Base-by-base conservation (phyloP, 2,113 vertebrate species). In the Acanthochromis polyacanthus region DNA sequence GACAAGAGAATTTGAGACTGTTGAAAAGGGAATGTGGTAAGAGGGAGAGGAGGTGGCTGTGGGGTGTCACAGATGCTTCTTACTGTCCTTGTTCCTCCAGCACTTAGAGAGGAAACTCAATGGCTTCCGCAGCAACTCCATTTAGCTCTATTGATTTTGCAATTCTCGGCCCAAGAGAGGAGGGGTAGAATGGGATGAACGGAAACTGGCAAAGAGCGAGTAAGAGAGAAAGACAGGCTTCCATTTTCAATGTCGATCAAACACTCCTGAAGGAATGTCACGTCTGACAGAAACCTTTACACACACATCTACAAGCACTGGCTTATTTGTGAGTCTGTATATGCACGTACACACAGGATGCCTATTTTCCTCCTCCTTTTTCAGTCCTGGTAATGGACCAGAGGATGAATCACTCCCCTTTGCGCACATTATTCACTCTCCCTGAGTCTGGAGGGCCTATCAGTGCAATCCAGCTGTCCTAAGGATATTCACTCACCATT, bases 121-220 rank as follows among this genome's bases (percentile, higher is more conserved):
- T 92, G 90, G 88, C 91, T 94, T 93, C 90, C 62, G 74, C 80
- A 63, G 90, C 90, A 93, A 92, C 91, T 94, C 92, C 93, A 94
- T 94, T 95, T 94, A 95, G 91, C 88, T 85, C 50, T 93, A 95
- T 95, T 94, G 94, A 95, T 95, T 95, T 94, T 93, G 71, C 91
- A 93, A 93, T 94, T 90, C 88, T 90, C 81, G 70, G 69, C 81
- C 78, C 30, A 17, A 71, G 89, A 65, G 84, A 80, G 84, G 84
- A 69, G 65, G 50, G 73, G 65, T 46, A 25, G 82, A 70, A 70
- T 71, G 64, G 77, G 80, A 71, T 89, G 80, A 85, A 83, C 82
- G 87, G 67, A 77, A 75, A 80, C 53, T 84, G 61, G 84, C 81
- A 85, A 70, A 83, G 79, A 81, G 81, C 62, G 50, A 48, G 70